Evolutionary conservation across 2,888 invertebrate species (phyloP).

Genomic region (Nineta flava): DNA sequence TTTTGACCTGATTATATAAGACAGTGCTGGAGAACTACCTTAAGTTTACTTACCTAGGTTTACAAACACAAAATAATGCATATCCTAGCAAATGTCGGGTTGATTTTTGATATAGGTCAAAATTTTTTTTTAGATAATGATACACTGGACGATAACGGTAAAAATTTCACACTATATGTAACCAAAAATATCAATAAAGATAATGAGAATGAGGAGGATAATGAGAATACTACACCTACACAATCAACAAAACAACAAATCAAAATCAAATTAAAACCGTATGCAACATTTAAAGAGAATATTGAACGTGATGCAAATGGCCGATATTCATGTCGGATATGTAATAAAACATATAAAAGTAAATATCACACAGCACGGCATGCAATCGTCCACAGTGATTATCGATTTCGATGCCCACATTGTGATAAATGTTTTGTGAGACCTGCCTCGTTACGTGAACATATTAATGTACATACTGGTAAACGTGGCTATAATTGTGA

Average conservation of each 20-base stretch:
- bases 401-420: background rate
- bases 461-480: slow-evolving; percentile 3
- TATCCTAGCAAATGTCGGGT: no score
- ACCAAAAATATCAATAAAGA: background rate
- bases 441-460: background rate
- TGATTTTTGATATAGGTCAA: no score
- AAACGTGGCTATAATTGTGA: slow-evolving; percentile 4
- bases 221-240: background rate
- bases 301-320: slow-evolving; percentile 1
- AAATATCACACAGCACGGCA: slow-evolving; percentile 5
- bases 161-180: background rate
- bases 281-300: background rate
- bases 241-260: background rate
- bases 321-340: background rate
- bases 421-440: slow-evolving; percentile 4
- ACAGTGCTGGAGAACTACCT: no score
- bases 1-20: no score
- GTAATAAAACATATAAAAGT: slow-evolving; percentile 1
- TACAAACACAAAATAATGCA: no score
- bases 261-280: background rate
- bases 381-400: background rate
- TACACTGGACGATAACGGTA: background rate
- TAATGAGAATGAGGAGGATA: background rate
- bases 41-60: no score
- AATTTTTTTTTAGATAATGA: background rate